Evolutionary conservation across 1,140 invertebrate species (phyloP), one percentile per base, ranked within the genome.

Genomic region (Ceratosolen solmsi): DNA sequence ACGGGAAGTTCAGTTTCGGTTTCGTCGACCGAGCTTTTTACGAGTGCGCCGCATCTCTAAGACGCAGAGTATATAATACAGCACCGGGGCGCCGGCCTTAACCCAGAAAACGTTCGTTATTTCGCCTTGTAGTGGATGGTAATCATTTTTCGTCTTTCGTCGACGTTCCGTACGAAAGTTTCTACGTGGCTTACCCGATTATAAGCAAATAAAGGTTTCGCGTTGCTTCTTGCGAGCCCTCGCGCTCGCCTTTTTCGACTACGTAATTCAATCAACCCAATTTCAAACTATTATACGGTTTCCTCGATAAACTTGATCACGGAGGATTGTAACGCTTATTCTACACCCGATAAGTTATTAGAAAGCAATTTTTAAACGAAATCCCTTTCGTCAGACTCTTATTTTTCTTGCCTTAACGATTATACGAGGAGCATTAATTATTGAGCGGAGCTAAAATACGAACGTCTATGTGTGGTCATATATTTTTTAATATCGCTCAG

Each of bases 61-160:
- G 63, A 11, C 46, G 15, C 27, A 20, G 65, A 54, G 36, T 68
- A 70, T 70, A 77, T 22, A 60, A 56, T 60, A n/a, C 41, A 70
- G 30, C 25, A n/a, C 22, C 33, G n/a, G 36, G n/a, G 75, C 46
- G 46, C 3, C 46, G 63, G 38, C 46, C 63, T 79, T 79, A 79
- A 70, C 76, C 76, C 49, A 78, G 76, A 78, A 36, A 36, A 51
- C 15, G 36, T 13, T 27, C 11, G 22, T 70, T 38, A 41, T 30
- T 79, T 79, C 63, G 60, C 7, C 27, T 15, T 41, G 33, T 8
- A 8, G n/a, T 0, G 20, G 30, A 1, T 20, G 56, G 22, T 76
- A 41, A 63, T 76, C 1, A 65, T 65, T 65, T 36, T n/a, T 1
- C 54, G 49, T 22, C 7, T 22, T 36, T 30, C 70, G n/a, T 27